Percentiles rank a stretch among this genome's conserved stretches.
These are phyloP conservation scores for Hippoglossus stenolepis DNA, from an alignment of 2,113 vertebrate species.

Conservation along the genomic window DNA sequence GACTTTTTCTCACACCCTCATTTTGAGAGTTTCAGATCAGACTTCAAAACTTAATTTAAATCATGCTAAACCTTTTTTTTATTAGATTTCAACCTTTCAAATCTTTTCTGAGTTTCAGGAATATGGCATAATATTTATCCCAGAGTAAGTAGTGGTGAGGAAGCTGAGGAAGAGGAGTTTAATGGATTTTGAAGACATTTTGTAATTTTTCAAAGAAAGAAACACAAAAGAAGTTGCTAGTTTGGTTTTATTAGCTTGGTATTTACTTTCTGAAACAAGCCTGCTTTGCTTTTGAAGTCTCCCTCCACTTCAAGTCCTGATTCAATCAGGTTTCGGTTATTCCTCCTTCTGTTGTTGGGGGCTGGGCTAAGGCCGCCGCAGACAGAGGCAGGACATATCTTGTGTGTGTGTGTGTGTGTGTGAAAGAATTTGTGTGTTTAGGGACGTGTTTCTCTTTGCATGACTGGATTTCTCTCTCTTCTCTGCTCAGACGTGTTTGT, in stretches of 20 bases:
- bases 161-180: too few relatives aligned
- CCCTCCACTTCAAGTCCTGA: background rate
- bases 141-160: too few relatives aligned
- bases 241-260: background rate
- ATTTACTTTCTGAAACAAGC: too few relatives aligned
- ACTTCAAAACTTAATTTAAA: too few relatives aligned
- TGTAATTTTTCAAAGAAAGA: too few relatives aligned
- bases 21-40: too few relatives aligned
- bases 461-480: slow-evolving; percentile 18
- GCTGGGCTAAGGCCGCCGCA: slow-evolving; percentile 44
- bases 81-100: too few relatives aligned
- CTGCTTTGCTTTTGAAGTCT: background rate
- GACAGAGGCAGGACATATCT: slow-evolving; percentile 65
- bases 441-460: slow-evolving; percentile 24
- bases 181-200: too few relatives aligned
- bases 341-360: slow-evolving; percentile 29
- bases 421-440: slow-evolving; percentile 31
- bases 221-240: background rate
- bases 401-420: slow-evolving; percentile 29
- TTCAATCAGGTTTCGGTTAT: slow-evolving; percentile 38
- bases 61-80: too few relatives aligned
- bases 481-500: slow-evolving; percentile 34
- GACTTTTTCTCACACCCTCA: too few relatives aligned
- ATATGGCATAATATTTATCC: too few relatives aligned
- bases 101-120: too few relatives aligned